These are phyloP conservation scores for Parazoanthus darwini DNA, from an alignment of 92 coral and sea anemone genomes.

Conservation along the genomic window DNA sequence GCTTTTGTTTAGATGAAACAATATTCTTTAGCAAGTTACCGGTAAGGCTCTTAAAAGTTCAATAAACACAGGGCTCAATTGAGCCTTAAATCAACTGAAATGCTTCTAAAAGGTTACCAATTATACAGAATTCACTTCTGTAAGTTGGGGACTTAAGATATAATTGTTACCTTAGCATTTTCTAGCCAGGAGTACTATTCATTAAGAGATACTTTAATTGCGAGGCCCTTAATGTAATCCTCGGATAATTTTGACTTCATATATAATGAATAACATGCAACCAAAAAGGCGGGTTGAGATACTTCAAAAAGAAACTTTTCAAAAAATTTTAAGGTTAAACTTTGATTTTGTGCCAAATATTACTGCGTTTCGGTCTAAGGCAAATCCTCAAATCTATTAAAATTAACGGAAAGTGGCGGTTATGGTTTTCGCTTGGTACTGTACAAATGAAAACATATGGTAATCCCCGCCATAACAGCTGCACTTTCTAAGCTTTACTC, in stretches of 20 bases:
- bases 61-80: conserved; percentile 20
- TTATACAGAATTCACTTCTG: neutral
- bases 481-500: conserved; percentile 14
- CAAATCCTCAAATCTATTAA: neutral
- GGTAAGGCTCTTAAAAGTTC: conserved; percentile 5
- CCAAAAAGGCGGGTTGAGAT: conserved; percentile 39
- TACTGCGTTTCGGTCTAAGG: neutral
- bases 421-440: neutral
- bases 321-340: neutral
- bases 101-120: conserved; percentile 24
- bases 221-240: conserved; percentile 66
- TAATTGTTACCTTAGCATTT: conserved; percentile 37
- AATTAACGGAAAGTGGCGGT: neutral
- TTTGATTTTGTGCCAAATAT: conserved; percentile 10
- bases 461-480: conserved; percentile 6
- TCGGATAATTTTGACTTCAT: conserved; percentile 56
- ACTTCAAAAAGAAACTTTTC: conserved; percentile 14
- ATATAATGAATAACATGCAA: conserved; percentile 58
- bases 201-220: conserved; percentile 61
- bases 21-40: conserved; percentile 29
- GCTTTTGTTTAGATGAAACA: conserved; percentile 30
- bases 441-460: conserved; percentile 7
- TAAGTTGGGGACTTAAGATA: neutral
- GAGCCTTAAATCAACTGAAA: neutral
- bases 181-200: conserved; percentile 52